Conservation (phyloP, 1,140 invertebrate species). For the Papilio dardanus region DNA sequence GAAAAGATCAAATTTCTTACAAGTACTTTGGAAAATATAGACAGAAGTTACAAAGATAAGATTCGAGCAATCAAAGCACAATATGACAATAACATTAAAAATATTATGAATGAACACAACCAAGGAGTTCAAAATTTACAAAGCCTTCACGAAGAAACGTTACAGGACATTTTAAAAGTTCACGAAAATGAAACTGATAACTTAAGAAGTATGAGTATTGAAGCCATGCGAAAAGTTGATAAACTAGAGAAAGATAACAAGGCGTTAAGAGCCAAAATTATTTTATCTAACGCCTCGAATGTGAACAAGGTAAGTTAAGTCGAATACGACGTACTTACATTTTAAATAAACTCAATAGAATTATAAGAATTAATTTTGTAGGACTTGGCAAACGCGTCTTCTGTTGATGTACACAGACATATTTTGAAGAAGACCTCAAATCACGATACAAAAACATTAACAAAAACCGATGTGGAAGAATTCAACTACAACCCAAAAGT, state of each 20-base stretch:
- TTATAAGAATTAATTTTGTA: slow-evolving; percentile 41
- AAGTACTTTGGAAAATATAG: slow-evolving; percentile 62
- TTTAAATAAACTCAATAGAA: slow-evolving; percentile 17
- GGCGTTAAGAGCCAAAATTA: slow-evolving; percentile 52
- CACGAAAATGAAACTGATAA: slow-evolving; percentile 77
- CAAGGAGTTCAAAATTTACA: slow-evolving; percentile 72
- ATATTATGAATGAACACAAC: slow-evolving; percentile 74
- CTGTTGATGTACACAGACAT: slow-evolving; percentile 52
- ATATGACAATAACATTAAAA: slow-evolving; percentile 72
- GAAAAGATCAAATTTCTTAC: slow-evolving; percentile 59
- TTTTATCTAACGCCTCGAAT: slow-evolving; percentile 34
- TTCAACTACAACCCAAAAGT: slow-evolving; percentile 66
- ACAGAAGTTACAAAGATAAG: slow-evolving; percentile 72
- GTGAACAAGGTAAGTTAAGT: slow-evolving; percentile 44
- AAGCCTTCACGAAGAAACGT: slow-evolving; percentile 69
- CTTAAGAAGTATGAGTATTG: slow-evolving; percentile 71
- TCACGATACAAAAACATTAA: slow-evolving; percentile 57
- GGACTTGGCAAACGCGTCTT: slow-evolving; percentile 55
- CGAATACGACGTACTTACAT: not conserved
- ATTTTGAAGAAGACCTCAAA: slow-evolving; percentile 44
- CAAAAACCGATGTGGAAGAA: slow-evolving; percentile 69
- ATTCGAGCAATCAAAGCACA: slow-evolving; percentile 70
- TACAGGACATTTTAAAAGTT: slow-evolving; percentile 67
- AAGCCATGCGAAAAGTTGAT: slow-evolving; percentile 70
- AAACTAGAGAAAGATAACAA: slow-evolving; percentile 69